A percentile compares a stretch with the other conserved stretches of the same genome.
Conservation (phyloP, 1,140 invertebrate genomes). For the Alviniconcha marisindica region DNA sequence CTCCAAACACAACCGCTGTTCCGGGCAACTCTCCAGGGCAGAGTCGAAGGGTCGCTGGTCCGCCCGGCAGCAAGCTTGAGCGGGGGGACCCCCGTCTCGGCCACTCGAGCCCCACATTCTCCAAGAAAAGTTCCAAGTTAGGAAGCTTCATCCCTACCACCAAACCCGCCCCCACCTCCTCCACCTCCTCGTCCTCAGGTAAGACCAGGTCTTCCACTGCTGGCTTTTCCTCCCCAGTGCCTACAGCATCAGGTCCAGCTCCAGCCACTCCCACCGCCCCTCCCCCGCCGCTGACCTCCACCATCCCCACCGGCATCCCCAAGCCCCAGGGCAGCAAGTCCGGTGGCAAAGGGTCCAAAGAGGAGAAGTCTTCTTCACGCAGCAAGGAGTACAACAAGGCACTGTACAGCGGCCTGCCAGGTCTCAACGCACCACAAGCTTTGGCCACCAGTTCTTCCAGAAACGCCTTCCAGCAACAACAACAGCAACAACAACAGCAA, state of each 20-base stretch:
- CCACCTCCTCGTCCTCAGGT: conserved; percentile 44
- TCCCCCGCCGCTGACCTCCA: conserved; percentile 47
- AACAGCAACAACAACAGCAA: conserved; percentile 49
- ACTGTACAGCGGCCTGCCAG: conserved; percentile 43
- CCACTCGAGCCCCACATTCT: conserved; percentile 47
- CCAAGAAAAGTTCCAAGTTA: conserved; percentile 65
- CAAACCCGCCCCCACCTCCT: conserved; percentile 53
- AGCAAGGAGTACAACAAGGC: conserved; percentile 46
- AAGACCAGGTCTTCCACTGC: conserved; percentile 26
- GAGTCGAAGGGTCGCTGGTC: neutral
- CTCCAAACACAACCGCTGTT: conserved; percentile 33
- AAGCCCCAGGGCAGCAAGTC: conserved; percentile 61
- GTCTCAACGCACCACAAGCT: conserved; percentile 35
- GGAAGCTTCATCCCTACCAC: conserved; percentile 64
- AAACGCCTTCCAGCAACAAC: conserved; percentile 36
- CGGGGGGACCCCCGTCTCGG: conserved; percentile 29
- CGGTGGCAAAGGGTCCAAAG: conserved; percentile 52
- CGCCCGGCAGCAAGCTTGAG: conserved; percentile 7
- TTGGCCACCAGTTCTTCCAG: conserved; percentile 39
- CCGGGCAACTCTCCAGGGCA: conserved; percentile 27
- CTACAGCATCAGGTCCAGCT: conserved; percentile 11
- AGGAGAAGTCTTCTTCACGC: conserved; percentile 50
- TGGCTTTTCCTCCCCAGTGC: conserved; percentile 8
- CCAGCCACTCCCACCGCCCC: conserved; percentile 40
- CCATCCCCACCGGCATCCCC: conserved; percentile 58